Evolutionary conservation across 1,140 invertebrate genomes (phyloP).

Genomic region (Drosophila navojoa): DNA sequence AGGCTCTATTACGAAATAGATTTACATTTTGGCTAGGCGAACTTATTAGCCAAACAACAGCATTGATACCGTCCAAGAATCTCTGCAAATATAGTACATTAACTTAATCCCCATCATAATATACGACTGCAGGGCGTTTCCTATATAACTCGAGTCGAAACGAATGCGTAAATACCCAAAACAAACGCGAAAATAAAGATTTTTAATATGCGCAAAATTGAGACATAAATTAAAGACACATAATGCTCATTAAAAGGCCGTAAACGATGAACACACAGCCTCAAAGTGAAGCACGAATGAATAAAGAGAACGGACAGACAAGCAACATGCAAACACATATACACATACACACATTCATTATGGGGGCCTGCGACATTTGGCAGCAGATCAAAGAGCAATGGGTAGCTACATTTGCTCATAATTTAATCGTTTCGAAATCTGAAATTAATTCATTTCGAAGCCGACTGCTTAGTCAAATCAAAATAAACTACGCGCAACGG

Average conservation of each 20-base stretch:
- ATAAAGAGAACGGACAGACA: slow-evolving; percentile 23
- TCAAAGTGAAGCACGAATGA: slow-evolving; percentile 24
- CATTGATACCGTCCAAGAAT: background rate
- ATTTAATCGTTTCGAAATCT: slow-evolving; percentile 82
- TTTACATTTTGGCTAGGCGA: slow-evolving; percentile 32
- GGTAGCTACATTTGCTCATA: slow-evolving; percentile 60
- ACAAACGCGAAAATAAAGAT: slow-evolving; percentile 51
- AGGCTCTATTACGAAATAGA: slow-evolving; percentile 10
- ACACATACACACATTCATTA: background rate
- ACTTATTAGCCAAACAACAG: slow-evolving; percentile 20
- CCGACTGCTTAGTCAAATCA: slow-evolving; percentile 73
- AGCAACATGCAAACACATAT: background rate
- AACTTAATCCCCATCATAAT: background rate
- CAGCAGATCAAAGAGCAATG: slow-evolving; percentile 78
- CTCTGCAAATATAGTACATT: background rate
- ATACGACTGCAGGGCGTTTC: background rate
- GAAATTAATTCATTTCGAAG: slow-evolving; percentile 66
- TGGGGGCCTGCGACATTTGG: slow-evolving; percentile 45
- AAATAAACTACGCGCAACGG: slow-evolving; percentile 64
- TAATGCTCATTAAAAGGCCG: slow-evolving; percentile 80
- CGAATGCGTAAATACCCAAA: background rate
- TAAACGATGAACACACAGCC: slow-evolving; percentile 54
- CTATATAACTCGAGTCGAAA: background rate
- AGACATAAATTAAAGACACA: slow-evolving; percentile 80
- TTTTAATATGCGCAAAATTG: slow-evolving; percentile 81